These are phyloP conservation scores for Rhopalosiphum maidis DNA, from an alignment of 1,140 invertebrate species.

Conservation along the genomic window DNA sequence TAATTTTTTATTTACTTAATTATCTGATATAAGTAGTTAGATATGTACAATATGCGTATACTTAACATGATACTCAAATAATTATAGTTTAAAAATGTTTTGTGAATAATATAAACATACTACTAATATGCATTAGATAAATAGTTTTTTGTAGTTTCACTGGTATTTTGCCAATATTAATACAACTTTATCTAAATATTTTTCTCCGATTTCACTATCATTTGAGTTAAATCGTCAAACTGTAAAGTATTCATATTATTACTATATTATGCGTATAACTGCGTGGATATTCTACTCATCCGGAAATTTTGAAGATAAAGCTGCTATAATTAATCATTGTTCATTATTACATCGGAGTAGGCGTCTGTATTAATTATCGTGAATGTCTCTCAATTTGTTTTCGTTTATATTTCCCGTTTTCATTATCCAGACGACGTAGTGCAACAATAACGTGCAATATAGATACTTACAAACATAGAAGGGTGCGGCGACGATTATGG, in stretches of 20 bases:
- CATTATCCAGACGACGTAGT: background rate
- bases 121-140: too few relatives aligned
- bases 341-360: background rate
- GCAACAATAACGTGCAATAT: conserved; percentile 1
- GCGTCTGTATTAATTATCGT: background rate
- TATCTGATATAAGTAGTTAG: too few relatives aligned
- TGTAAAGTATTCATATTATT: background rate
- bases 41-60: too few relatives aligned
- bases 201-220: background rate
- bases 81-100: background rate
- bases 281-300: background rate
- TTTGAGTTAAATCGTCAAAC: background rate
- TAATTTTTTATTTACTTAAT: background rate
- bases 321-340: background rate
- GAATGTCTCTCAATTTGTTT: background rate
- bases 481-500: background rate
- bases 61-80: too few relatives aligned
- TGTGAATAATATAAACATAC: too few relatives aligned
- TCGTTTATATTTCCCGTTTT: background rate
- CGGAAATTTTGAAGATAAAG: background rate
- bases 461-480: background rate
- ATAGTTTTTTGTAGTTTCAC: background rate
- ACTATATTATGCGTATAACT: too few relatives aligned
- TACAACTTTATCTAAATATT: background rate
- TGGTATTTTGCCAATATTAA: background rate